These are phyloP conservation scores for Pitta sordida DNA, from an alignment of 2,113 vertebrate species.

Conservation along the genomic window DNA sequence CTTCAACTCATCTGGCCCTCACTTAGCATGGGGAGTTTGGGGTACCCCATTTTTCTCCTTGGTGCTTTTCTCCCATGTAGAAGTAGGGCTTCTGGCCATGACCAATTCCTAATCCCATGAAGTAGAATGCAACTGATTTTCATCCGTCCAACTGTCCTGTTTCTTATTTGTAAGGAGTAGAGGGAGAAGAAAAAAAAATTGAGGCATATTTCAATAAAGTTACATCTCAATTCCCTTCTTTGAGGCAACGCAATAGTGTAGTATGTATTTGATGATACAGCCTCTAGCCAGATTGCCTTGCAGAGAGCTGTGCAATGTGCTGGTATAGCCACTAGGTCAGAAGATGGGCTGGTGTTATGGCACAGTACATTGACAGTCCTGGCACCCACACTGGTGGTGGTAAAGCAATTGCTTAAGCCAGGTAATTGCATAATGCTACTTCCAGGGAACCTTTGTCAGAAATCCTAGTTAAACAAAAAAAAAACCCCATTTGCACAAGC, in stretches of 20 bases:
- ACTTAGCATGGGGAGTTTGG: neutral
- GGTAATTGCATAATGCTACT: neutral
- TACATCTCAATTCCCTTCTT: neutral
- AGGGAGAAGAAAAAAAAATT: neutral
- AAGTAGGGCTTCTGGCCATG: neutral
- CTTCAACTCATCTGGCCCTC: neutral
- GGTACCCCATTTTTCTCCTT: neutral
- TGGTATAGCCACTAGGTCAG: neutral
- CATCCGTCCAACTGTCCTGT: neutral
- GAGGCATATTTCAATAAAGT: neutral
- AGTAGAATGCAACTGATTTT: neutral
- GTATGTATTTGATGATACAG: rapidly evolving
- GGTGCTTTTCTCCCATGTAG: neutral
- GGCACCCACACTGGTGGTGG: neutral
- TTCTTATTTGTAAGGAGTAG: neutral
- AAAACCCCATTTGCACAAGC: neutral
- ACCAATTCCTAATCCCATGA: neutral
- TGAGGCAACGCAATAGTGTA: neutral
- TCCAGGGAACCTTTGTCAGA: neutral
- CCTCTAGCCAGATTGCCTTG: neutral
- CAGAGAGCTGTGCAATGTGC: neutral
- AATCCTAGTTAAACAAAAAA: neutral
- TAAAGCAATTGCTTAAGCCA: neutral
- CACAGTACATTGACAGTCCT: neutral
- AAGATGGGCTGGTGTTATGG: neutral